Conservation (phyloP, 30 jellyfish, hydroid and myxozoan genomes). For the Rhopilema esculentum region DNA sequence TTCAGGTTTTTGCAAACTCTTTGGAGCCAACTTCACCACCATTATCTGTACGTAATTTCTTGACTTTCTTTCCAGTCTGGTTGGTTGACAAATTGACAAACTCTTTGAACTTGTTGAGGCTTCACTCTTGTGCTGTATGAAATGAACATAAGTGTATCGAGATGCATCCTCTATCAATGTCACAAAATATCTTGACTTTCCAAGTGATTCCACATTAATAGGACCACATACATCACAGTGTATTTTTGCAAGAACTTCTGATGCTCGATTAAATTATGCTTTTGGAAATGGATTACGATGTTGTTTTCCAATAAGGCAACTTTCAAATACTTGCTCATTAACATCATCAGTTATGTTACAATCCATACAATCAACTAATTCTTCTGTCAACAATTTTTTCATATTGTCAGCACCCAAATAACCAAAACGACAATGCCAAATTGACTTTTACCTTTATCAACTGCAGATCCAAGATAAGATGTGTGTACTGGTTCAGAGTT, state of each 20-base stretch:
- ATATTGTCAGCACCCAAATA: conserved; percentile 7
- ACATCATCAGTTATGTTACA: conserved; percentile 5
- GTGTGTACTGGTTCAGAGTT: conserved; percentile 36
- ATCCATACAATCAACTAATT: conserved; percentile 41
- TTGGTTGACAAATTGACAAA: conserved; percentile 25
- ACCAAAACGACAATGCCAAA: conserved; percentile 27
- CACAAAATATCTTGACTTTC: conserved; percentile 25
- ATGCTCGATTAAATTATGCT: conserved; percentile 24
- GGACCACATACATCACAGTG: conserved; percentile 65
- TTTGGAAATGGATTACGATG: conserved; percentile 40
- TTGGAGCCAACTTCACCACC: conserved; percentile 63
- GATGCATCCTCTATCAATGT: conserved; percentile 31
- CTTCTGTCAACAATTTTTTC: conserved; percentile 2
- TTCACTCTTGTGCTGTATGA: conserved; percentile 43
- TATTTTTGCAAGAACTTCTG: conserved; percentile 23
- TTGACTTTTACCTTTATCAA: background rate
- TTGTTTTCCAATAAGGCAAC: conserved; percentile 44
- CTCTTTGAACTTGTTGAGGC: conserved; percentile 43
- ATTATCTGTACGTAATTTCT: conserved; percentile 39
- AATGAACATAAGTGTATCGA: conserved; percentile 17
- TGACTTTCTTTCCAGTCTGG: conserved; percentile 24
- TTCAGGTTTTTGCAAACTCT: conserved; percentile 5
- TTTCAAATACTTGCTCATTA: conserved; percentile 31
- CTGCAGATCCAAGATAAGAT: conserved; percentile 6
- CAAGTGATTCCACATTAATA: background rate